Evolutionary conservation across 1,140 invertebrate species (phyloP).

Genomic region (Drosophila watanabei): DNA sequence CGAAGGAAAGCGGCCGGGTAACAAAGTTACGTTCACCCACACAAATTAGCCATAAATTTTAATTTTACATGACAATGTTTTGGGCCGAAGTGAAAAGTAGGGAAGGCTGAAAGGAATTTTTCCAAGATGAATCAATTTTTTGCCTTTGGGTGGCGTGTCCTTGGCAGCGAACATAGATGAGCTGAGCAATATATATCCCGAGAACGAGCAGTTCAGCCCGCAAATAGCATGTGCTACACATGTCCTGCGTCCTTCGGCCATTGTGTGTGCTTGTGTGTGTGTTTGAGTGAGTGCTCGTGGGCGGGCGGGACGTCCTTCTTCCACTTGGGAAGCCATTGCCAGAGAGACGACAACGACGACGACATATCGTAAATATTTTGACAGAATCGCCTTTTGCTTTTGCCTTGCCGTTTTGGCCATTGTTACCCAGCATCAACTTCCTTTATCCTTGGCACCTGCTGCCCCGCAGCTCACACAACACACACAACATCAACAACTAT

Average conservation of each 20-base stretch:
- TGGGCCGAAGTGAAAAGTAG: conserved; percentile 23
- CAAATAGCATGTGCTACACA: conserved; percentile 71
- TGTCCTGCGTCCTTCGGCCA: conserved; percentile 55
- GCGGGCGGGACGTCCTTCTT: conserved; percentile 41
- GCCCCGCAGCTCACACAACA: conserved; percentile 12
- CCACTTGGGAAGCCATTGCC: conserved; percentile 69
- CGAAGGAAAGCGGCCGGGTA: conserved; percentile 15
- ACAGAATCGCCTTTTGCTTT: conserved; percentile 82
- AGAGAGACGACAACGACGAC: conserved; percentile 40
- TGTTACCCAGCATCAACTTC: conserved; percentile 59
- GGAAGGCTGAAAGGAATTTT: conserved; percentile 32
- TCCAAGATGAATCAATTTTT: conserved; percentile 56
- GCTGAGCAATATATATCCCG: conserved; percentile 42
- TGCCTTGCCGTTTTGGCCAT: conserved; percentile 74
- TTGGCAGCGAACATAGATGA: conserved; percentile 62
- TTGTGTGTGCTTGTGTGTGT: conserved; percentile 23
- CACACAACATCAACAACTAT: conserved; percentile 24
- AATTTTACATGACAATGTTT: conserved; percentile 82
- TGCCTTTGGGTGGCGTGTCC: conserved; percentile 35
- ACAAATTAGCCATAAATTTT: conserved; percentile 84
- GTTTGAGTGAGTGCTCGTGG: conserved; percentile 15
- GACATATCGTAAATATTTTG: conserved; percentile 83
- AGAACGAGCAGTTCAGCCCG: conserved; percentile 51
- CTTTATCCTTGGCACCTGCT: conserved; percentile 61
- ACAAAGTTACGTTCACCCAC: conserved; percentile 59